Base-by-base conservation (phyloP, 2,113 vertebrate species). In the Cephalophus harveyi region DNA sequence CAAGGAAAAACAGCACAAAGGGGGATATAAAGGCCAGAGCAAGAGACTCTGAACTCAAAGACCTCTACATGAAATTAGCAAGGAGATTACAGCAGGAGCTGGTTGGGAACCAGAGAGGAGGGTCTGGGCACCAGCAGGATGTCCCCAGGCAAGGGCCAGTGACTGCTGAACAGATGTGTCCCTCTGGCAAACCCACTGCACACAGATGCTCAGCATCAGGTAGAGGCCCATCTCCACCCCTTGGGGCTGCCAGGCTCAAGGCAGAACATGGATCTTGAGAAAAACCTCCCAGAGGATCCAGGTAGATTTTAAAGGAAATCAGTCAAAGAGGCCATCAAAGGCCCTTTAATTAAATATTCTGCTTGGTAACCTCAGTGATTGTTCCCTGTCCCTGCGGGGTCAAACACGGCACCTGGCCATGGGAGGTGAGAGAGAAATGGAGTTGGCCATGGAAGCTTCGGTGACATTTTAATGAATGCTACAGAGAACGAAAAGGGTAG, bases 291-390 rank as follows among this genome's bases (percentile, higher is more conserved):
- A 91, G 83, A 79, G 8, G 71, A 89, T 79, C 55, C 30, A 87
- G 50, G 67, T 43, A 46, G 86, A 54, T 74, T 71, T 95, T 93
- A 97, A 97, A 94, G 91, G 78, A 93, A 96, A 97, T 97, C 85
- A 91, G 90, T 89, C 7, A 79, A 83, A 64, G 0, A 2, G 97
- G 43, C 74, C 12, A 36, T 59, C 74, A 16, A 54, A 94, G 81
- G 14, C 52, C 36, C 25, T 97, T 12, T 1, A 78, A 92, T 83
- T 88, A 95, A 98, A 87, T 82, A 21, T 81, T 89, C 96, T 71
- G 62, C 55, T 91, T 17, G 43, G 87, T 55, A 86, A 82, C 57
- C 3, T 23, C 87, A 71, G 46, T 90, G 81, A 91, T 79, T 76
- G n/a, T 82, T 40, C 3, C 13, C 0, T 16, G 33, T 33, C 74